Base-by-base conservation (phyloP, 2,888 invertebrate species). In the Aricia artaxerxes region DNA sequence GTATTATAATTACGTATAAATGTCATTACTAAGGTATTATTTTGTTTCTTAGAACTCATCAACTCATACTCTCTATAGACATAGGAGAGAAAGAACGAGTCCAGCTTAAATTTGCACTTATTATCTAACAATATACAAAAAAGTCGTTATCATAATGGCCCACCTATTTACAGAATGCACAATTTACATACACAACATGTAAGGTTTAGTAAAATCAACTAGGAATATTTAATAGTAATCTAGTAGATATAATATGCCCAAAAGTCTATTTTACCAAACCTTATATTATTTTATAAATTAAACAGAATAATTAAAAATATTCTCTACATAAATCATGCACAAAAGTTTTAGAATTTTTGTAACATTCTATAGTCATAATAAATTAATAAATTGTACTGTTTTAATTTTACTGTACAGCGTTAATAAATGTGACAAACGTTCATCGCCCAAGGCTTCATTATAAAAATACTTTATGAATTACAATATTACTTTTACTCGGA, bases 1-100 rank as follows among this genome's bases (percentile, higher is more conserved):
- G 69, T 69, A 69, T 13, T 38, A 69, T 38, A 38, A 69, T 69
- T 69, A 69, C 69, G 69, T 69, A 69, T 69, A 38, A 69, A 69
- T 69, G 35, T 69, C 31, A 38, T 69, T 69, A 69, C 16, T 69
- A 38, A 69, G 3, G 35, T 69, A 11, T 69, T 35, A 2, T 69
- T 38, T 69, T 13, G 35, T 69, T 35, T 69, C 35, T 11, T 38
- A 35, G 16, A 69, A 69, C 69, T 11, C 13, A 24, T 69, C 69
- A 35, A 35, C 35, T 38, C 35, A 35, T 35, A 69, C 35, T 35
- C 35, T 35, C 64, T 69, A 61, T 31, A 24, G 7, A 64, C 31
- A 64, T 31, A 64, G 64, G 4, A 35, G 31, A 11, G 31, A 64
- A 31, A 64, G 31, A 11, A 13, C 61, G 24, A 7, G 64, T 64